phyloP scores from a whole-genome alignment of 2,113 vertebrate species.

The Daphoenositta chrysoptera region DNA sequence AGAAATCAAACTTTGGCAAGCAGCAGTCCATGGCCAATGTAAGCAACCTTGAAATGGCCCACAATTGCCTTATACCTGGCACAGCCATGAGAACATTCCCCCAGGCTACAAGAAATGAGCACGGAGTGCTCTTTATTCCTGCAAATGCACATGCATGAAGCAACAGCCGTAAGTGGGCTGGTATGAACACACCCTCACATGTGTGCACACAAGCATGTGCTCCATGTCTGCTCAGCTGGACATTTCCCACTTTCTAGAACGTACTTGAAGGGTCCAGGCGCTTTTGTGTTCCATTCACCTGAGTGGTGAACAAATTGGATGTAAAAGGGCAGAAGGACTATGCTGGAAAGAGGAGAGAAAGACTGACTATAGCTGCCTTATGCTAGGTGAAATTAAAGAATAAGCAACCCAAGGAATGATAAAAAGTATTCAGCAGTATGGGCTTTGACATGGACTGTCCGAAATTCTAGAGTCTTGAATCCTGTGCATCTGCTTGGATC shows the following conservation, averaged over 20 bases:
- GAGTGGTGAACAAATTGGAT: not conserved
- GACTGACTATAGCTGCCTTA: too few relatives aligned
- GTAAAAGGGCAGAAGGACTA: not conserved
- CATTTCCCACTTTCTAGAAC: not conserved
- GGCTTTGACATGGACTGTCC: not conserved
- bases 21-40: not conserved
- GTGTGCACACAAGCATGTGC: not conserved
- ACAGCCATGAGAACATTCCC: not conserved
- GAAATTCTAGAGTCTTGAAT: not conserved
- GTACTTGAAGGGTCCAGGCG: not conserved
- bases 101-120: not conserved
- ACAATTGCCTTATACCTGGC: not conserved
- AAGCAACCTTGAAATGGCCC: not conserved
- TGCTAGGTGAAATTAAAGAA: not conserved
- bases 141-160: not conserved
- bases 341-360: not conserved
- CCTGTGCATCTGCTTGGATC: not conserved
- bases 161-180: not conserved
- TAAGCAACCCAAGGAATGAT: not conserved
- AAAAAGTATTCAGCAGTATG: not conserved
- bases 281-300: not conserved
- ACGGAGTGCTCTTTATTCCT: rapidly evolving
- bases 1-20: not conserved
- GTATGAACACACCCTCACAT: rapidly evolving
- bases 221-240: not conserved